A percentile compares a stretch with the other conserved stretches of the same genome.
Evolutionary conservation across 2,888 invertebrate species (phyloP).

Genomic region (Chloroclysta siterata): DNA sequence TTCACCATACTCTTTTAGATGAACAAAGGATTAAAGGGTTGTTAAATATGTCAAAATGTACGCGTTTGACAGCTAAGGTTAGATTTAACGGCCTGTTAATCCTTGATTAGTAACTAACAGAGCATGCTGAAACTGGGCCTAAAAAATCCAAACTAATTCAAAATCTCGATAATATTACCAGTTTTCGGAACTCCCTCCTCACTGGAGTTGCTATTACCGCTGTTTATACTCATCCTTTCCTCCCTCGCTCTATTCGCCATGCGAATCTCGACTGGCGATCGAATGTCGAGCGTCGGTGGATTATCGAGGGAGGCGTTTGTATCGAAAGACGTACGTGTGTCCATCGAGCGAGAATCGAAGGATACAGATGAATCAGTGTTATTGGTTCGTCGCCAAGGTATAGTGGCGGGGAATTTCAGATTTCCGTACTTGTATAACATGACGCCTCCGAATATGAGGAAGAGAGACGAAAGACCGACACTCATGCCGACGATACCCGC

Average conservation of each 20-base stretch:
- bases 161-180: conserved; percentile 16
- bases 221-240: conserved; percentile 19
- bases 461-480: conserved; percentile 50
- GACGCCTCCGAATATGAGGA: conserved; percentile 50
- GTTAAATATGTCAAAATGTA: too few relatives aligned
- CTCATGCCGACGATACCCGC: conserved; percentile 65
- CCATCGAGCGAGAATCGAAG: conserved; percentile 6
- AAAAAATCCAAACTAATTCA: background rate
- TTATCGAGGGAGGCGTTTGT: background rate
- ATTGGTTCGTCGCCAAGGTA: conserved; percentile 28
- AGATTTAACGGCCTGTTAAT: too few relatives aligned
- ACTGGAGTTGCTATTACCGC: conserved; percentile 15
- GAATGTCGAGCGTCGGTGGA: background rate
- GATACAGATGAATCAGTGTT: conserved; percentile 15
- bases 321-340: conserved; percentile 3
- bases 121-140: too few relatives aligned
- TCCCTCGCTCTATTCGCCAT: background rate
- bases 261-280: background rate
- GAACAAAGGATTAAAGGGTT: too few relatives aligned
- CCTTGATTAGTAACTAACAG: too few relatives aligned
- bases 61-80: too few relatives aligned
- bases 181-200: background rate
- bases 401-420: background rate
- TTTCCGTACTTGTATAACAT: conserved; percentile 54
- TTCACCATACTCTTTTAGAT: too few relatives aligned